A percentile compares a stretch with the other conserved stretches of the same genome.
phyloP scores from a whole-genome alignment of 2,888 invertebrate species.

The Spisula solida region DNA sequence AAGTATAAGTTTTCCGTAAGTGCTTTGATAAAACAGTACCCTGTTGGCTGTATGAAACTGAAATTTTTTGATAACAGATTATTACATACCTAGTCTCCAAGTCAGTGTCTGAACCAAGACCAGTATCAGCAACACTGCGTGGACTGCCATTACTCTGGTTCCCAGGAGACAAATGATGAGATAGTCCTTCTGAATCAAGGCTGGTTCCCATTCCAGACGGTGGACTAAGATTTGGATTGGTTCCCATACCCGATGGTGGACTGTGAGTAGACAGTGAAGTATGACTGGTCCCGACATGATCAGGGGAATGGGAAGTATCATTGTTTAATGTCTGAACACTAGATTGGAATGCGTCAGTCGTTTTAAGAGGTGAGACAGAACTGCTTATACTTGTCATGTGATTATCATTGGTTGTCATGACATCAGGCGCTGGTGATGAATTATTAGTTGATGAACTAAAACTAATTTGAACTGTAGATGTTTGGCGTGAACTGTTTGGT shows the following conservation, averaged over 20 bases:
- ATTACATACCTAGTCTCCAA: constrained; percentile 57
- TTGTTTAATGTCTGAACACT: constrained; percentile 37
- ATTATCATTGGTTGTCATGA: constrained; percentile 18
- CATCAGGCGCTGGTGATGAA: constrained; percentile 26
- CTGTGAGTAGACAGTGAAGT: not conserved
- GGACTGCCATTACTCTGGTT: constrained; percentile 71
- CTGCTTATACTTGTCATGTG: constrained; percentile 9
- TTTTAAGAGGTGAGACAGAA: constrained; percentile 25
- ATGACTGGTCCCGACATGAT: constrained; percentile 36
- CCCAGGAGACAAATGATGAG: constrained; percentile 64
- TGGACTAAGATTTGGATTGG: constrained; percentile 25
- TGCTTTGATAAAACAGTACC: too few species aligned
- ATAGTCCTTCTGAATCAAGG: constrained; percentile 69
- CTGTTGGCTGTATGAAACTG: too few species aligned
- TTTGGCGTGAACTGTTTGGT: constrained; percentile 45
- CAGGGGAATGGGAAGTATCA: constrained; percentile 37
- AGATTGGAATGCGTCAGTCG: constrained; percentile 7
- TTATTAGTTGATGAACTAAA: constrained; percentile 24
- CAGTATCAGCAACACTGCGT: constrained; percentile 69
- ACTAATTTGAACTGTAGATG: constrained; percentile 54
- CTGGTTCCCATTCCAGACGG: constrained; percentile 56
- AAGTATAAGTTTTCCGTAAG: too few species aligned
- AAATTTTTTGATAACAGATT: too few species aligned
- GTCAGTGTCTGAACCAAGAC: constrained; percentile 74
- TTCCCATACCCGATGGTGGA: constrained; percentile 32